A percentile compares a stretch with the other conserved stretches of the same genome.
These are phyloP conservation scores for Cryptomyrus ogoouensis DNA, from an alignment of 2,113 vertebrate species.

Conservation along the genomic window DNA sequence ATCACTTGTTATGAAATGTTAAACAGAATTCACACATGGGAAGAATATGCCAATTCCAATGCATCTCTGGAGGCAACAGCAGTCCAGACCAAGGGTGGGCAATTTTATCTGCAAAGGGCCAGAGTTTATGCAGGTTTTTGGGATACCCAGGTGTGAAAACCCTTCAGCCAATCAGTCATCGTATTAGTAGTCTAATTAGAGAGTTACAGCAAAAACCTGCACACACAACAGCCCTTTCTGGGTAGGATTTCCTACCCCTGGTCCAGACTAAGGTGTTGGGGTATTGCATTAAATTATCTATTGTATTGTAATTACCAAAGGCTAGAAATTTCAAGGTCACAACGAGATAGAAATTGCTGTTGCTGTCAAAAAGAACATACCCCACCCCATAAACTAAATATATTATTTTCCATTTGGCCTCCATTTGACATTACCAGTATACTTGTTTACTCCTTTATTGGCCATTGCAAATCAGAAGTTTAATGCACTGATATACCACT, in stretches of 20 bases:
- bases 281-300: not conserved
- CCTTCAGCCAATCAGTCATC: not conserved
- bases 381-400: not conserved
- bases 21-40: not conserved
- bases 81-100: not conserved
- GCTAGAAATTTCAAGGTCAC: not conserved
- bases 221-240: not conserved
- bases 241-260: not conserved
- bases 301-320: not conserved
- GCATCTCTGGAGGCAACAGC: not conserved
- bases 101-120: not conserved
- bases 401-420: constrained; percentile 1
- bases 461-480: not conserved
- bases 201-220: not conserved
- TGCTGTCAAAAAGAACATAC: not conserved
- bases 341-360: not conserved
- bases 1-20: not conserved
- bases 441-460: not conserved
- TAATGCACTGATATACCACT: not conserved
- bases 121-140: not conserved
- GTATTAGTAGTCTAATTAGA: not conserved
- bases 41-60: not conserved
- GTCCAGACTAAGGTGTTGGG: not conserved
- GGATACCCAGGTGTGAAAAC: not conserved
- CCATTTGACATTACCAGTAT: not conserved